Evolutionary conservation across 2,797 vertebrate species (phyloP), one percentile per base, ranked within the genome.

Genomic region (Iguana delicatissima): DNA sequence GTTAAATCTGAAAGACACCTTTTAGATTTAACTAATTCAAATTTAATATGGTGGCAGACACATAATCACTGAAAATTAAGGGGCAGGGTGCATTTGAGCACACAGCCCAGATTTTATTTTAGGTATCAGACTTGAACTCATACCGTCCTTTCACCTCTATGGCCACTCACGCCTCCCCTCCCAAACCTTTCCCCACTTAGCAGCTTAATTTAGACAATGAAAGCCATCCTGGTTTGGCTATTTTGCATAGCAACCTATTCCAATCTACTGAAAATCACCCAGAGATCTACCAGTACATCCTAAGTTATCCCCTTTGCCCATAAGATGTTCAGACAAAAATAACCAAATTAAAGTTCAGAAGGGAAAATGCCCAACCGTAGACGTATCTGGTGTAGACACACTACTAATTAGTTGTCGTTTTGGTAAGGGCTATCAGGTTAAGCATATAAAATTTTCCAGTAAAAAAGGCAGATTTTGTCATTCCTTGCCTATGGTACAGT

Each of bases 401-500:
- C 7, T 52, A 52, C 89, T 93, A 95, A 96, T 96, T 96, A 93
- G 92, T 93, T 95, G 80, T 72, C 24, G 90, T 94, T 95, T 90
- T 95, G 95, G 93, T 95, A 89, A 84, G 0, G 84, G 92, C 89
- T 95, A 93, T 93, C 73, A 94, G 94, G 92, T 96, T 94, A 92
- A 96, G 92, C 93, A 95, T 94, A 95, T 94, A 89, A 95, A 93
- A 94, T 91, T 96, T 96, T 96, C 95, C 96, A 97, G 87, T 92
- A 93, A 69, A 4, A 69, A 91, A 97, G 96, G 96, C 95, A 96
- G 88, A 95, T 96, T 96, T 96, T 96, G 95, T 95, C 95, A 89
- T 95, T 91, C 93, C 85, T 92, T 93, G 91, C 93, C 89, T 93
- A 93, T 95, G 93, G 96, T 95, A 95, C 94, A 94, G 95, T 95